Evolutionary conservation across 2,888 invertebrate genomes (phyloP).

Genomic region (Brenthis ino): DNA sequence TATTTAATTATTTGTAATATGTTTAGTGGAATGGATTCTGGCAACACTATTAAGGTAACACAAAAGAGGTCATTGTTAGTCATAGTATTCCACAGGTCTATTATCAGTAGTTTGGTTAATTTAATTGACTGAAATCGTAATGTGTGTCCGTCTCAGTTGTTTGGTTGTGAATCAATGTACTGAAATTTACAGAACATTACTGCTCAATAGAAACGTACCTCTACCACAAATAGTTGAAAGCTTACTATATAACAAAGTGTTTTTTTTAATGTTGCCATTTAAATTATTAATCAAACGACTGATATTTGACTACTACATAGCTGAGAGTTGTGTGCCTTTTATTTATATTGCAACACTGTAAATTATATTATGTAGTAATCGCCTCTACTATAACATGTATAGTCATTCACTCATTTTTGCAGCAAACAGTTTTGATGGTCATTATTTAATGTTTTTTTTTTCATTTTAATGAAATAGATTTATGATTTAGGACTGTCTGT

Average conservation of each 20-base stretch:
- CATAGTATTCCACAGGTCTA: background rate
- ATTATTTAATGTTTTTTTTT: constrained; percentile 18
- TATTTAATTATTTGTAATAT: background rate
- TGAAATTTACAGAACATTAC: no score
- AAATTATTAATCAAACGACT: constrained; percentile 6
- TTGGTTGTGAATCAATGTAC: no score
- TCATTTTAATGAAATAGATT: constrained; percentile 5
- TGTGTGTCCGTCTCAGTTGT: no score
- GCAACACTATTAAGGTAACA: constrained; percentile 1
- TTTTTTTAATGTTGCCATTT: background rate
- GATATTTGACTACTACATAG: constrained; percentile 2
- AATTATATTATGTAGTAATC: constrained; percentile 24
- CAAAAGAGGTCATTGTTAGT: constrained; percentile 9
- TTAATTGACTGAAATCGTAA: background rate
- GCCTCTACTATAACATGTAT: constrained; percentile 20
- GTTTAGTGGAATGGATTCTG: background rate
- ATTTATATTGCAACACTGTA: constrained; percentile 35
- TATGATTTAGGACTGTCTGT: constrained; percentile 11
- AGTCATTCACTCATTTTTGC: constrained; percentile 19
- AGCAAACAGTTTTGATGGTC: constrained; percentile 20
- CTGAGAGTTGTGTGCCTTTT: constrained; percentile 34
- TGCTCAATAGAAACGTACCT: no score
- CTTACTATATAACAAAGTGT: no score
- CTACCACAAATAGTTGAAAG: no score
- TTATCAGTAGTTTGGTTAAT: background rate